These are phyloP conservation scores for Emmelina monodactyla DNA, from an alignment of 2,888 invertebrate species.

Conservation along the genomic window DNA sequence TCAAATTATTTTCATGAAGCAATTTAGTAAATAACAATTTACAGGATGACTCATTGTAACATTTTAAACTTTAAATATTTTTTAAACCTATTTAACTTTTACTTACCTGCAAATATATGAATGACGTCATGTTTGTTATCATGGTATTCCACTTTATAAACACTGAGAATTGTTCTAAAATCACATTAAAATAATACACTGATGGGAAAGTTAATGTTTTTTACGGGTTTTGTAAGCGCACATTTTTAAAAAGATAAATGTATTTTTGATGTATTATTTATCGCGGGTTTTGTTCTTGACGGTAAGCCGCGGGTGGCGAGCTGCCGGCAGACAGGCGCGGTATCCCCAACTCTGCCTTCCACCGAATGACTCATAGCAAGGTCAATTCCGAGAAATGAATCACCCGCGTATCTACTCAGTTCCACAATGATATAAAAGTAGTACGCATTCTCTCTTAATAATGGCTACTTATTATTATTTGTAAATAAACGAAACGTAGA, in stretches of 20 bases:
- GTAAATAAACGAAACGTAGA: constrained; percentile 22
- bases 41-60: constrained; percentile 29
- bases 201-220: constrained; percentile 25
- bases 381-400: constrained; percentile 69
- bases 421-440: constrained; percentile 52
- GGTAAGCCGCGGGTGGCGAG: constrained; percentile 49
- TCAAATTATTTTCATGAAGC: constrained; percentile 2
- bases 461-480: constrained; percentile 21
- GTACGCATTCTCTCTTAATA: constrained; percentile 46
- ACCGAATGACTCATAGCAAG: constrained; percentile 68
- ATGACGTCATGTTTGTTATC: constrained; percentile 68
- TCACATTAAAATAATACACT: constrained; percentile 26
- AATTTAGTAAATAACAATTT: constrained; percentile 26
- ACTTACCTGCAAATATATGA: constrained; percentile 61
- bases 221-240: constrained; percentile 28
- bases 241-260: constrained; percentile 28
- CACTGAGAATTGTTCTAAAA: constrained; percentile 36
- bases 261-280: constrained; percentile 23
- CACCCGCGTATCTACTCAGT: constrained; percentile 51
- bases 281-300: constrained; percentile 32
- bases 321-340: constrained; percentile 65
- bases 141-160: constrained; percentile 55
- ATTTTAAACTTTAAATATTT: constrained; percentile 3
- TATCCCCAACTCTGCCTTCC: constrained; percentile 67
- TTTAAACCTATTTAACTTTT: constrained; percentile 4